Evolutionary conservation across 2,797 vertebrate species (phyloP), one percentile per base, ranked within the genome.

Genomic region (Moxostoma hubbsi): DNA sequence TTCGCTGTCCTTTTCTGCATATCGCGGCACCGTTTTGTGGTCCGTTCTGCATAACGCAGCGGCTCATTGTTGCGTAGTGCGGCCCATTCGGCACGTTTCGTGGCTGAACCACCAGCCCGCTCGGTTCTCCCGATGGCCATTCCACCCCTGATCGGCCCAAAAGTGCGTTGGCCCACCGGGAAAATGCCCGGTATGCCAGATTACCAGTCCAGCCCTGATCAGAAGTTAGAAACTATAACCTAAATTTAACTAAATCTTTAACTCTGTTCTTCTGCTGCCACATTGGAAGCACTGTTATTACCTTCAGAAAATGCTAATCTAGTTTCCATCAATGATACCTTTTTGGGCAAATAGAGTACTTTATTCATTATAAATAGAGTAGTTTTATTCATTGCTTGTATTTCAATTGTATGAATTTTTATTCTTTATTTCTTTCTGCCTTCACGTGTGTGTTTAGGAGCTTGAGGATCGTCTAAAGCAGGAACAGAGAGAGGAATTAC

Each of bases 391-490:
- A 59, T 15, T 59, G 54, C 47, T n/a, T 45, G 12, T 12, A 5
- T 36, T 68, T 68, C 11, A 24, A 1, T 24, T 24, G 18, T 24
- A 24, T 61, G 16, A 10, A 9, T 71, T 62, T 70, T 15, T 9
- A 47, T 51, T 49, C 18, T 62, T 51, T 10, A 72, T 58, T 15
- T 16, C 9, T 6, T 1, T 74, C 54, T 63, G 18, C 7, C 5
- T 64, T 36, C 43, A 15, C 65, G 68, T 78, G 72, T 86, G 63
- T 84, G 50, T 87, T 57, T 85, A 99, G 97, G 96, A 96, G 64
- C 92, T 99, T 84, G 97, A 99, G 92, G 95, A 96, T 69, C 95
- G 93, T 80, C 93, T 99, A 86, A 96, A 97, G 80, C 96, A 96
- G 86, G 97, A 98, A 82, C 97, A 98, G 86, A 93, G 94, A 0